A percentile compares a stretch with the other conserved stretches of the same genome.
phyloP scores from a whole-genome alignment of 2,888 invertebrate species.

The Chesias legatella region DNA sequence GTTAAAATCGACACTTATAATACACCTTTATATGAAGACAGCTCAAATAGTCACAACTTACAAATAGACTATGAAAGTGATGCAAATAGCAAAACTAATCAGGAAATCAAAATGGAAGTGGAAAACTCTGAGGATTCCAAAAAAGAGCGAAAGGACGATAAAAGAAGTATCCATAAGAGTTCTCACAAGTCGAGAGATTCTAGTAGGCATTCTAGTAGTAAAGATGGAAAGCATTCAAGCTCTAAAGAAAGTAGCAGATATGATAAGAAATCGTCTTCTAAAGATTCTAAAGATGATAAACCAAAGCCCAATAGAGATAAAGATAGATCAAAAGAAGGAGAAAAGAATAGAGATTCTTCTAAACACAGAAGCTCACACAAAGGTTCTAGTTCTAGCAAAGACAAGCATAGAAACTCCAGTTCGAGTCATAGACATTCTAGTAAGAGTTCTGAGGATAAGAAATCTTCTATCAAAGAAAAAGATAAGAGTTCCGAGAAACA shows the following conservation, averaged over 20 bases:
- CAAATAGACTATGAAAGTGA: slow-evolving; percentile 75
- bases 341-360: slow-evolving; percentile 63
- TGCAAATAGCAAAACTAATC: slow-evolving; percentile 66
- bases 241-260: slow-evolving; percentile 61
- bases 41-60: slow-evolving; percentile 68
- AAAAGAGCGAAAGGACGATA: slow-evolving; percentile 60
- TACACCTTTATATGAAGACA: slow-evolving; percentile 67
- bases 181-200: slow-evolving; percentile 67
- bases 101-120: slow-evolving; percentile 53
- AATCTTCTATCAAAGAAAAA: slow-evolving; percentile 42
- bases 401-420: slow-evolving; percentile 58
- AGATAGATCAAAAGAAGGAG: slow-evolving; percentile 53
- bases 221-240: slow-evolving; percentile 64
- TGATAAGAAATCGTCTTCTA: slow-evolving; percentile 58
- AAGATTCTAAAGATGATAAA: slow-evolving; percentile 62
- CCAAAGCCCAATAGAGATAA: slow-evolving; percentile 59
- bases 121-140: slow-evolving; percentile 59
- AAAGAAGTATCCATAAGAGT: slow-evolving; percentile 57
- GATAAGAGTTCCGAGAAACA: slow-evolving; percentile 42
- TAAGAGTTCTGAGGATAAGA: slow-evolving; percentile 61
- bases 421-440: slow-evolving; percentile 57
- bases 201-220: slow-evolving; percentile 62
- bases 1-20: slow-evolving; percentile 62
- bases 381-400: slow-evolving; percentile 48
- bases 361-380: slow-evolving; percentile 65